Conservation (phyloP, 2,797 vertebrate species). For the Chrosomus eos region DNA sequence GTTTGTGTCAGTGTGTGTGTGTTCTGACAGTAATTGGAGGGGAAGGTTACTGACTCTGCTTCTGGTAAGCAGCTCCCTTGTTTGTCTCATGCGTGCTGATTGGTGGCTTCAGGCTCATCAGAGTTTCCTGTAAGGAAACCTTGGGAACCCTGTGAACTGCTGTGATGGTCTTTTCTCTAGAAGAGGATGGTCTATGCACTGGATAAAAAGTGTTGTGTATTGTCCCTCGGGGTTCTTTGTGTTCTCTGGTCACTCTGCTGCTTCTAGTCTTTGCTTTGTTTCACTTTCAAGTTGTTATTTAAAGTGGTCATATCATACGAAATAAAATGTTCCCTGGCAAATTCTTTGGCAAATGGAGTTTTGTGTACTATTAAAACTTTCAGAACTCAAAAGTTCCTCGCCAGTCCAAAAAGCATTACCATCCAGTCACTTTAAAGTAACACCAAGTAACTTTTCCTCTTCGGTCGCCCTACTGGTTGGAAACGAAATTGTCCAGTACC, state of each 20-base stretch:
- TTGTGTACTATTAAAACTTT: background rate
- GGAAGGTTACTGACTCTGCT: conserved; percentile 28
- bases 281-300: background rate
- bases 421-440: background rate
- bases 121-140: conserved; percentile 28
- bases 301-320: too few relatives aligned
- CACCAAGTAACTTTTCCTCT: too few relatives aligned
- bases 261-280: background rate
- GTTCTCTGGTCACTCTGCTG: background rate
- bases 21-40: conserved; percentile 34
- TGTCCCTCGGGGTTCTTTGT: background rate
- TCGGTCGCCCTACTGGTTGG: too few relatives aligned
- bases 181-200: background rate
- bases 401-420: background rate
- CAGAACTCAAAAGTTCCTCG: background rate
- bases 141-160: conserved; percentile 2
- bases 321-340: background rate
- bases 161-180: background rate
- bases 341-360: background rate
- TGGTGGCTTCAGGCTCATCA: conserved; percentile 18
- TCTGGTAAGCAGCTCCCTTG: conserved; percentile 40
- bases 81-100: conserved; percentile 21
- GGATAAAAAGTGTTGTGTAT: background rate
- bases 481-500: too few relatives aligned
- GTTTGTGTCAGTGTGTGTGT: conserved; percentile 27